phyloP scores from a whole-genome alignment of 2,797 vertebrate species.

The Pelodytes ibericus region DNA sequence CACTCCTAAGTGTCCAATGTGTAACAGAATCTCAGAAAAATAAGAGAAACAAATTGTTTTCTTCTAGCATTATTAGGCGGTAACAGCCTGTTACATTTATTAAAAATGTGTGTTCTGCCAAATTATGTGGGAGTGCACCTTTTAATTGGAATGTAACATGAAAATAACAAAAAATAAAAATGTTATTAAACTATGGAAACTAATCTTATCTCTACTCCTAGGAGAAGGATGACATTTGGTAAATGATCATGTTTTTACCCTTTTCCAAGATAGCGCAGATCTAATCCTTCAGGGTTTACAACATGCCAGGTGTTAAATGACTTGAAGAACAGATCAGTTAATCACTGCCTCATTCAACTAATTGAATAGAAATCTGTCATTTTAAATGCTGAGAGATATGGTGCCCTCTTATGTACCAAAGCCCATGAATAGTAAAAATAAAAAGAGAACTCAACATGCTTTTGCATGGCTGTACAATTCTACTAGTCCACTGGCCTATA shows the following conservation, averaged over 20 bases:
- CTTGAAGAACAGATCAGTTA: too few relatives aligned
- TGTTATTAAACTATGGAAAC: neutral
- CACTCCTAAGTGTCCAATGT: neutral
- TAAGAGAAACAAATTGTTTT: neutral
- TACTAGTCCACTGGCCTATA: too few relatives aligned
- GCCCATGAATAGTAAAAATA: too few relatives aligned
- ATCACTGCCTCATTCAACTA: too few relatives aligned
- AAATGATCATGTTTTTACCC: neutral
- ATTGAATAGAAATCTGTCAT: too few relatives aligned
- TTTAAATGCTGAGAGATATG: too few relatives aligned
- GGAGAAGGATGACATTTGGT: neutral
- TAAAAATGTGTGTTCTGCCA: slow-evolving; percentile 36
- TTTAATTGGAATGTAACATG: neutral
- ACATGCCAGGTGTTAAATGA: neutral
- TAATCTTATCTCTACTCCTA: neutral
- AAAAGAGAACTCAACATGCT: too few relatives aligned
- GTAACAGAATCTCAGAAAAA: neutral
- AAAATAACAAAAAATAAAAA: neutral
- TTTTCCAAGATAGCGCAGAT: neutral
- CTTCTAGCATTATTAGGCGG: neutral
- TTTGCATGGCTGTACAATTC: too few relatives aligned
- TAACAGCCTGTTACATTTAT: slow-evolving; percentile 34
- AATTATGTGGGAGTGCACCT: slow-evolving; percentile 30
- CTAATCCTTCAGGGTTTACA: neutral
- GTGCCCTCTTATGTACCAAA: too few relatives aligned